Conservation (phyloP, 1,140 invertebrate species). For the Harlomillsia oculata region DNA sequence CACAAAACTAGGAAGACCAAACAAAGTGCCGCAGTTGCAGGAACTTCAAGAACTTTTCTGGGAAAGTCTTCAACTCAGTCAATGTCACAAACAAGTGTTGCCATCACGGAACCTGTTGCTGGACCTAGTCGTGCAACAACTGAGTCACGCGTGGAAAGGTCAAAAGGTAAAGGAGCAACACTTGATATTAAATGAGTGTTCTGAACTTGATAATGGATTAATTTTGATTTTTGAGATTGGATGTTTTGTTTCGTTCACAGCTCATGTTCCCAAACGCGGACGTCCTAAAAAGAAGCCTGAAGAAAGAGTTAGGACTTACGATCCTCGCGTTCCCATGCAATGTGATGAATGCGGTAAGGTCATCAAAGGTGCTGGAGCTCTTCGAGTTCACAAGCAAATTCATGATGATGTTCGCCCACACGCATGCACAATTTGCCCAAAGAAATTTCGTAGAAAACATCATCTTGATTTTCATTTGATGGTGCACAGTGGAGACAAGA, state of each 20-base stretch:
- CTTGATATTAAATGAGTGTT: no score
- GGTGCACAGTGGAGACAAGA: conserved; percentile 7
- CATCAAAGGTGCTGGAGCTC: conserved; percentile 5
- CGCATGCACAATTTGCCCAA: conserved; percentile 5
- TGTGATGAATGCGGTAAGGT: conserved; percentile 13
- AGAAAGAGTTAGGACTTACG: conserved; percentile 3
- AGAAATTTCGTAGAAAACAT: conserved; percentile 1
- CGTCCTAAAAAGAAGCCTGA: conserved; percentile 6
- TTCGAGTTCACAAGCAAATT: conserved; percentile 6
- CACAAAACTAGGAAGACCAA: no score
- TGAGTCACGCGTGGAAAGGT: no score
- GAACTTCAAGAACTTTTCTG: no score
- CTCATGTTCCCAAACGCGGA: neutral
- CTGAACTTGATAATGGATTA: no score
- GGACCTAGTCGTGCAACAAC: no score
- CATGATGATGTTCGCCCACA: neutral
- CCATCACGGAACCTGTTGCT: no score
- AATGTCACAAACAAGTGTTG: no score
- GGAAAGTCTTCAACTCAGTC: no score
- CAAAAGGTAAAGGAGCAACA: no score
- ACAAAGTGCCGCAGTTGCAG: no score
- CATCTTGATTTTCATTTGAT: conserved; percentile 6
- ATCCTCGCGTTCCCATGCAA: conserved; percentile 3
- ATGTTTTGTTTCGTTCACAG: neutral
- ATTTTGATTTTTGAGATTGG: no score